phyloP scores from a whole-genome alignment of 2,113 vertebrate genomes.

The Spea bombifrons region DNA sequence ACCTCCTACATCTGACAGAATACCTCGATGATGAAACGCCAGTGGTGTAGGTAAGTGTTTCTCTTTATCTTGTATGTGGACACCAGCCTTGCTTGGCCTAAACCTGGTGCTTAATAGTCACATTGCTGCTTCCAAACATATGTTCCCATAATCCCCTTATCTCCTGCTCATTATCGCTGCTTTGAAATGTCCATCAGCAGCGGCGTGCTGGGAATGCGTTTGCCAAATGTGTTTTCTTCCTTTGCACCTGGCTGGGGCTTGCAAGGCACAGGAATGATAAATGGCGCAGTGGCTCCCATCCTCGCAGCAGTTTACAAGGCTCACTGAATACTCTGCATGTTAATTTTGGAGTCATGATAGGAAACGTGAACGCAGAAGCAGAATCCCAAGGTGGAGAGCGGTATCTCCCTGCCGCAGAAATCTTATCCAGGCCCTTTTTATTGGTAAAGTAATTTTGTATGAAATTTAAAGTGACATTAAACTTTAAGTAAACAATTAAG shows the following conservation, averaged over 20 bases:
- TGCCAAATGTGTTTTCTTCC: conserved; percentile 47
- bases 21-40: conserved; percentile 14
- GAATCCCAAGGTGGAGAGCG: too few relatives aligned
- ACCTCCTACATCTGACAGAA: not conserved
- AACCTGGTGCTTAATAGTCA: conserved; percentile 45
- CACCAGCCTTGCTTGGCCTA: conserved; percentile 41
- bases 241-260: conserved; percentile 43
- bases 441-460: too few relatives aligned
- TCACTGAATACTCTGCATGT: conserved; percentile 12
- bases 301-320: conserved; percentile 36
- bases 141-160: conserved; percentile 48
- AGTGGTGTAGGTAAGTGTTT: conserved; percentile 5
- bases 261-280: conserved; percentile 40
- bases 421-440: too few relatives aligned
- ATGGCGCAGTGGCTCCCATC: conserved; percentile 35
- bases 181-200: conserved; percentile 49
- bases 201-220: conserved; percentile 29
- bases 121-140: conserved; percentile 41
- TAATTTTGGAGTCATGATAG: not conserved
- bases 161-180: conserved; percentile 47
- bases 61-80: conserved; percentile 41
- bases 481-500: too few relatives aligned
- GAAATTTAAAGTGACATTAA: too few relatives aligned
- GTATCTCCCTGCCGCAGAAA: too few relatives aligned
- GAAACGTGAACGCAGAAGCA: not conserved